A percentile compares a stretch with the other conserved stretches of the same genome.
phyloP scores from a whole-genome alignment of 2,113 vertebrate genomes.

The Corydoras maculifer region DNA sequence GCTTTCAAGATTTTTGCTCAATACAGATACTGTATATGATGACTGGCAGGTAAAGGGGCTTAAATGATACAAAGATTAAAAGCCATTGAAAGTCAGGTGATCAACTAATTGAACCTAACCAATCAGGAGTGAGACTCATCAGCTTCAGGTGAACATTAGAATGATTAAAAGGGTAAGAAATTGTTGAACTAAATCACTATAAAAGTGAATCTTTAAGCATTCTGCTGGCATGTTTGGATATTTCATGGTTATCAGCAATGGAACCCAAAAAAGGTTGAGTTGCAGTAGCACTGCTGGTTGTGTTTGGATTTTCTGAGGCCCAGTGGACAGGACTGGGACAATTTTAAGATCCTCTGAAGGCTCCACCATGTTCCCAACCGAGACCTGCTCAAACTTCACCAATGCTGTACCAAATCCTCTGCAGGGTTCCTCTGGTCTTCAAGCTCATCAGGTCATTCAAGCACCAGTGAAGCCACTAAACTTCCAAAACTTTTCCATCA shows the following conservation, averaged over 20 bases:
- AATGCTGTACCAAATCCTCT: not conserved
- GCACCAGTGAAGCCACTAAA: constrained; percentile 34
- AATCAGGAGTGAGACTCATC: not conserved
- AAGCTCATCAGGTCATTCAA: not conserved
- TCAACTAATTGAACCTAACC: not conserved
- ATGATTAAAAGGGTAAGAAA: not conserved
- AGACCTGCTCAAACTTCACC: not conserved
- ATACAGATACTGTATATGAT: too few species aligned
- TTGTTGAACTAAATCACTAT: not conserved
- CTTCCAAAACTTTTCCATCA: constrained; percentile 17
- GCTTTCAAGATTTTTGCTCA: too few species aligned
- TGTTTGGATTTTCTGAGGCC: not conserved
- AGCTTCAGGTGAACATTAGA: constrained; percentile 12
- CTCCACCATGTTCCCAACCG: not conserved
- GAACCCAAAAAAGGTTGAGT: not conserved
- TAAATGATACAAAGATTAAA: too few species aligned
- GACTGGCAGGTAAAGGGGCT: too few species aligned
- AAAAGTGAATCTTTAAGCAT: not conserved
- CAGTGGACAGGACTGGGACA: not conserved
- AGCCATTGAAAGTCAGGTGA: not conserved
- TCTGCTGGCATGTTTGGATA: not conserved
- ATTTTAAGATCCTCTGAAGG: not conserved
- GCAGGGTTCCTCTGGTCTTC: not conserved
- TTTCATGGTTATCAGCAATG: not conserved
- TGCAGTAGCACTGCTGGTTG: not conserved